Evolutionary conservation across 2,888 invertebrate species (phyloP), one percentile per base, ranked within the genome.

Genomic region (Stenodema calcarata): DNA sequence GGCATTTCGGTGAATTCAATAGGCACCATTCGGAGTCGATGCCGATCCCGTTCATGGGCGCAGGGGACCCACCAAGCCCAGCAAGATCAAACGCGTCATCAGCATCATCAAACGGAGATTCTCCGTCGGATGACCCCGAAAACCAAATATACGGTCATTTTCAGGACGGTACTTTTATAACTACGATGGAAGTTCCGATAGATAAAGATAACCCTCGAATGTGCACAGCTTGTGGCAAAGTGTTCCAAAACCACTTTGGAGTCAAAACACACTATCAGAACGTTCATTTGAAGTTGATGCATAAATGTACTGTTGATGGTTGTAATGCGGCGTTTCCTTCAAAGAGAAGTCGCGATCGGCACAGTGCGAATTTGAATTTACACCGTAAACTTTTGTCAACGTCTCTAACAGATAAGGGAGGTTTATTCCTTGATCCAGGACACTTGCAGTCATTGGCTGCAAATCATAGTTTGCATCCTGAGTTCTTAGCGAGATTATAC

Each of bases 211-310:
- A 98, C 91, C 98, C 98, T 0, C 93, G 96, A 50, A 94, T 96
- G 89, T 99, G 98, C 91, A 95, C 96, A 2, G 96, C 96, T 44
- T 99, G 99, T 91, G 97, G 96, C 9, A 97, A 98, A 92, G 94
- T 96, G 90, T 98, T 98, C 91, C 97, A 96, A 91, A 98, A 97
- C 90, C 95, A 97, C 90, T 98, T 97, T 91, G 96, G 96, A 80
- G 95, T 98, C 30, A 98, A 98, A 92, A 96, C 96, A 0, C 99
- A 99, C 91, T 98, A 97, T 91, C 98, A 98, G 92, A 98, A 97
- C 91, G 96, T 97, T 12, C 98, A 99, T 92, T 94, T 98, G 83
- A 98, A 98, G 92, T 92, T 98, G 87, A 97, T 98, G 95, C 98
- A 98, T 92, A 96, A 96, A 91, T 99, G 99, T 92, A 96, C 95